Base-by-base conservation (phyloP, 1,140 invertebrate species). In the Thaumetopoea pityocampa region DNA sequence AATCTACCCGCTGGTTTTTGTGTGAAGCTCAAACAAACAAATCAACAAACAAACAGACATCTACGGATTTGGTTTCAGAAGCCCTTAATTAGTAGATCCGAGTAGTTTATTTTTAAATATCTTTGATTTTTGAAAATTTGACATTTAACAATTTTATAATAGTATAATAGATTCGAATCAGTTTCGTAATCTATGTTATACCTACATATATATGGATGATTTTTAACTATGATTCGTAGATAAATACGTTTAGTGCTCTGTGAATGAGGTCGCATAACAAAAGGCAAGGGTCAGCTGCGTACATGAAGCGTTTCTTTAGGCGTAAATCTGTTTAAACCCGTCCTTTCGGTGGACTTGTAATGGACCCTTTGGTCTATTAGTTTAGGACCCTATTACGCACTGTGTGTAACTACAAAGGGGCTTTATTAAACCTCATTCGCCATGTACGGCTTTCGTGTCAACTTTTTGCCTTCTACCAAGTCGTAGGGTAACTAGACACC, bases 321-420 rank as follows among this genome's bases (percentile, higher is more conserved):
- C 53, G 47, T 48, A 68, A 67, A 74, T 67, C 64, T 67, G 58
- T 64, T 72, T 65, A 64, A 78, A 73, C 56, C 68, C 55, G 47
- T 66, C 47, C 43, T 32, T 37, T 34, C 35, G 47, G 52, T 51
- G 51, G 57, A 55, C 48, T 46, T 50, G 51, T 53, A 61, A 55
- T 57, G 51, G 58, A 63, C 65, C 60, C 47, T 35, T 46, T 47
- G 49, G 53, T 63, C 68, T 79, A 79, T 79, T 79, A 76, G 71
- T 68, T 79, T 79, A 79, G 71, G 71, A 67, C 67, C 63, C 69
- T 69, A 74, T 71, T 76, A 73, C 65, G 56, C 52, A 61, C 59
- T 51, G 47, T 49, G 41, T 60, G 60, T 62, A 61, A 61, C 55
- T 61, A 63, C 57, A 67, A 71, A 69, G 63, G 48, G 51, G 58